phyloP scores from a whole-genome alignment of 2,888 invertebrate genomes.

The Caenorhabditis afra region DNA sequence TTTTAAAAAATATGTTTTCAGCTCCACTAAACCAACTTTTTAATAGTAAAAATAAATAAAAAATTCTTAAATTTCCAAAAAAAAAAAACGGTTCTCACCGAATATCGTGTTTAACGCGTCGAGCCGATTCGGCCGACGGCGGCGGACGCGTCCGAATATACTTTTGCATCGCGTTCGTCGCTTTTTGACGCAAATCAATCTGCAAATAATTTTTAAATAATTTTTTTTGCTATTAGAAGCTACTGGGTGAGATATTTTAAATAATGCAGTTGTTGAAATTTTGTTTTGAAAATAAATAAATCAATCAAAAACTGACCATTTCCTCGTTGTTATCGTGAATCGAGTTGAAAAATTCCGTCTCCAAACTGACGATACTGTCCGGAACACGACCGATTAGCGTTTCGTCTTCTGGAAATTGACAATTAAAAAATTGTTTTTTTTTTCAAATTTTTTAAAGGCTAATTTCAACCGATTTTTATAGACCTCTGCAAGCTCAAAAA shows the following conservation, averaged over 20 bases:
- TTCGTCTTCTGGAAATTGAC: constrained; percentile 67
- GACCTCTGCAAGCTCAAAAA: not conserved
- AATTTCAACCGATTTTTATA: too few relatives aligned
- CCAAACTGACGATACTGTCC: constrained; percentile 88
- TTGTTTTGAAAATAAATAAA: too few relatives aligned
- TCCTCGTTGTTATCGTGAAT: constrained; percentile 86
- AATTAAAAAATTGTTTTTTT: not conserved
- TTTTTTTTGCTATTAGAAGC: constrained; percentile 15
- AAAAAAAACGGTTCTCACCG: constrained; percentile 29
- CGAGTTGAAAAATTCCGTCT: constrained; percentile 87
- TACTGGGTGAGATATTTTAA: not conserved
- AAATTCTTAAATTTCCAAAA: too few relatives aligned
- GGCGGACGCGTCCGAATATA: constrained; percentile 91
- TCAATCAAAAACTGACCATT: constrained; percentile 34
- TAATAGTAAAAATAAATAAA: too few relatives aligned
- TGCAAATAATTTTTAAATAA: constrained; percentile 77
- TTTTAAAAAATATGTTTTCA: too few relatives aligned
- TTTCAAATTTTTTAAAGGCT: not conserved
- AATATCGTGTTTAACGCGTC: constrained; percentile 86
- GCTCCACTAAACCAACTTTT: too few relatives aligned
- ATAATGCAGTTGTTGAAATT: too few relatives aligned
- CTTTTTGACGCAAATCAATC: constrained; percentile 86
- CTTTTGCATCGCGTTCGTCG: constrained; percentile 92
- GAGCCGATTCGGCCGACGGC: constrained; percentile 92
- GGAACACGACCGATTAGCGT: constrained; percentile 88